A percentile compares a stretch with the other conserved stretches of the same genome.
These are phyloP conservation scores for Pseudotriccus pelzelni DNA, from an alignment of 2,797 vertebrate genomes.

Conservation along the genomic window DNA sequence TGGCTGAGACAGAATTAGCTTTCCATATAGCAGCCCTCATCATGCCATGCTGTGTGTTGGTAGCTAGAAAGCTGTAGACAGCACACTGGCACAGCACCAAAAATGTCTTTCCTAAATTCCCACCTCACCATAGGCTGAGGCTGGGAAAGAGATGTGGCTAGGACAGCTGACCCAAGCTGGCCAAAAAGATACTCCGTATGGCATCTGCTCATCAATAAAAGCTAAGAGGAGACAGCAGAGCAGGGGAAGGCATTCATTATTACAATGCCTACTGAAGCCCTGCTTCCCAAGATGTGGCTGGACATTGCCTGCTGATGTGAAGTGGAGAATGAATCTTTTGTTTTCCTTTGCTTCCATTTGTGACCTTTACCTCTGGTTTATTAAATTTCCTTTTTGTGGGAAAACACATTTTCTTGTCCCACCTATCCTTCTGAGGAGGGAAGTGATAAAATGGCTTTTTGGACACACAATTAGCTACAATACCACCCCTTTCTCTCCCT, in stretches of 20 bases:
- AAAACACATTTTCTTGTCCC: not conserved
- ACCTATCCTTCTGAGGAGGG: not conserved
- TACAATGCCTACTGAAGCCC: not conserved
- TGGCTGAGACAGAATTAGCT: not conserved
- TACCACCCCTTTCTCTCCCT: not conserved
- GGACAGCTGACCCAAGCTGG: not conserved
- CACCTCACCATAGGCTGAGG: rapidly evolving
- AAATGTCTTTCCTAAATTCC: not conserved
- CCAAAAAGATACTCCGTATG: not conserved
- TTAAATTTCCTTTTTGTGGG: not conserved
- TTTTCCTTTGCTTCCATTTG: not conserved
- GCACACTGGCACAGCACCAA: not conserved
- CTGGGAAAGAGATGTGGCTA: not conserved
- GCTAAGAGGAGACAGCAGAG: not conserved
- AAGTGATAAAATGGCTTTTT: not conserved
- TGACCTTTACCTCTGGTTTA: not conserved
- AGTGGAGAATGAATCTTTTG: not conserved
- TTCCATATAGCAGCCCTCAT: not conserved
- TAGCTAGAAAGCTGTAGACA: not conserved
- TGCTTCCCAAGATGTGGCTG: not conserved
- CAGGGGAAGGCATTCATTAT: not conserved
- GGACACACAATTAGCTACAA: not conserved
- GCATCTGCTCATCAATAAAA: not conserved
- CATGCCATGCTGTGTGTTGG: not conserved
- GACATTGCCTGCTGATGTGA: not conserved